Base-by-base conservation (phyloP, 2,888 invertebrate genomes). In the Coelinius sp. region DNA sequence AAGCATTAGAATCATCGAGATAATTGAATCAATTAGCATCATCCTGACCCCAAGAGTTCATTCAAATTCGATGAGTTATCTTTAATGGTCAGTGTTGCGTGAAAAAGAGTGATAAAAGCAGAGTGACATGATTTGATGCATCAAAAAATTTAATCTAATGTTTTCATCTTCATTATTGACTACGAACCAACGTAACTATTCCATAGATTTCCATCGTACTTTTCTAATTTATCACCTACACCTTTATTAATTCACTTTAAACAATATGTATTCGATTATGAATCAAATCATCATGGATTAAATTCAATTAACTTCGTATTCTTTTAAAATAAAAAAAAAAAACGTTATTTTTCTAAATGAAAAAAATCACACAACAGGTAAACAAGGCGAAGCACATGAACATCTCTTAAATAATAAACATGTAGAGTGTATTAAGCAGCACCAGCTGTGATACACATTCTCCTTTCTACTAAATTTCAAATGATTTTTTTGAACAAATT, bases 371-470 rank as follows among this genome's bases (percentile, higher is more conserved):
- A 41, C 41, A 41, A 41, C n/a, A n/a, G 12, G 41, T 41, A 41
- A 41, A 41, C 41, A 41, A 41, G 12, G 41, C n/a, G 41, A 41
- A 41, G 41, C 41, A n/a, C 41, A n/a, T 41, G n/a, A 41, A 41
- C n/a, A 41, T 41, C 41, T 41, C n/a, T 41, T 41, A 63, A 41
- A 41, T n/a, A 41, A 64, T 52, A 41, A 64, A 35, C 25, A 70
- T 59, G 31, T 24, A 38, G 25, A 52, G 22, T 64, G 38, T 62
- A 41, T 24, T 17, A 64, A 64, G 69, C 69, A 70, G 63, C 38
- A 63, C 52, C 70, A 70, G 63, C 64, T 70, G 63, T 70, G 64
- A 70, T 53, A 70, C 52, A 63, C 41, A 17, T 49, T 25, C 14
- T 25, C 10, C 24, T 31, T 17, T 35, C 44, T 38, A 31, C 27